Base-by-base conservation (phyloP, 2,888 invertebrate genomes). In the Trypoxylon attenuatum region DNA sequence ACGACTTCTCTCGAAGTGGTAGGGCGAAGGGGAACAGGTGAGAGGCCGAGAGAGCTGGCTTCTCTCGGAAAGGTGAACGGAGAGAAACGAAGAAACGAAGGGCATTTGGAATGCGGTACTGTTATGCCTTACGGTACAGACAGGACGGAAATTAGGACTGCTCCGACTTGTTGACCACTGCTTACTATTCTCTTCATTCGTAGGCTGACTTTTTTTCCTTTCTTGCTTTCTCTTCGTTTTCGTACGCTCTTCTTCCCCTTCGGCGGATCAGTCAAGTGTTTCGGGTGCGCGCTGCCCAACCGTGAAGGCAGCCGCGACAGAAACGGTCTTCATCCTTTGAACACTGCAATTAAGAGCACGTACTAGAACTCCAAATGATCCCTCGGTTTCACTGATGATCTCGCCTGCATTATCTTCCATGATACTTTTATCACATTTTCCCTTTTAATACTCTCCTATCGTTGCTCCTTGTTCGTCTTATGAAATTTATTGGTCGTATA, bases 121-220 rank as follows among this genome's bases (percentile, higher is more conserved):
- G 86, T 86, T 86, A 86, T 83, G 78, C 78, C 85, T 84, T 85
- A 84, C 86, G 86, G 86, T 86, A 85, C 78, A 84, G 81, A 79
- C 77, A 76, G 77, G 79, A 84, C 84, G 83, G 80, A 85, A 86
- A 86, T 86, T 85, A 84, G 83, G 85, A 85, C 84, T 82, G 79
- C 80, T 77, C 78, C 54, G 61, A 57, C 61, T 62, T 51, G 51
- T 63, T 66, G 60, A 55, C 50, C 64, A 60, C 45, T 38, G 29
- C 59, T 62, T 43, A 52, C 60, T 73, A 53, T 55, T 64, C 45
- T 67, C 57, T 53, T 38, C 25, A 19, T 58, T 53, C 62, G 45
- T 62, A 45, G 23, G 16, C 15, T 2, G 22, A 41, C 47, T 51
- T 41, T 39, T 39, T 27, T 22, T 46, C 10, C 16, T 2, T 5